Evolutionary conservation across 2,797 vertebrate genomes (phyloP), one percentile per base, ranked within the genome.

Genomic region (Acridotheres tristis): DNA sequence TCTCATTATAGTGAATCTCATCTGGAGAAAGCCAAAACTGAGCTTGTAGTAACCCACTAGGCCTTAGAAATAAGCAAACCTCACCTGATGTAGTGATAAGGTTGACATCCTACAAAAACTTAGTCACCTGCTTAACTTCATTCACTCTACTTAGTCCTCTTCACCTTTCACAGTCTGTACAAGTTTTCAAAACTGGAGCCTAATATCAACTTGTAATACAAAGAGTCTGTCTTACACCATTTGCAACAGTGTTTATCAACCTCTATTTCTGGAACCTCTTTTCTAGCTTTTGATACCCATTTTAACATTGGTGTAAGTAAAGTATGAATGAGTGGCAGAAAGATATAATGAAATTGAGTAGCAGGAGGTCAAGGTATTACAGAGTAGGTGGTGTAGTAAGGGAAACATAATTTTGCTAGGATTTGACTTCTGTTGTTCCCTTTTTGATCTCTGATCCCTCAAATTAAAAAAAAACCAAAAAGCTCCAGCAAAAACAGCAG

Each of bases 1-100:
- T 71, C 29, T 32, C 13, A 15, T 75, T 47, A 8, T 13, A 73
- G 65, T 0, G 0, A 73, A 42, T 48, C 13, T 67, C 8, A 4
- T 53, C 43, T 73, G 40, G 8, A 38, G 10, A 76, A 85, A 59
- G 26, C 36, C 20, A 45, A 69, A 94, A 47, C 27, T 27, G 22
- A 58, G 30, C 16, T 57, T 76, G 11, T 59, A 62, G 65, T 73
- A 62, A 62, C 30, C 7, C 4, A 79, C 36, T 63, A 73, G 51
- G 48, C 23, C n/a, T 67, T 61, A 59, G 45, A 86, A 94, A 68
- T 58, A 55, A 48, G 23, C 20, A 71, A 48, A 38, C 12, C 3
- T 17, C 16, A 20, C 4, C 55, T 51, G 42, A 57, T 47, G 19
- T 36, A 61, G 6, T 53, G 53, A 29, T 45, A 86, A 50, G 5